These are phyloP conservation scores for Argya squamiceps DNA, from an alignment of 2,797 vertebrate genomes.

Conservation along the genomic window DNA sequence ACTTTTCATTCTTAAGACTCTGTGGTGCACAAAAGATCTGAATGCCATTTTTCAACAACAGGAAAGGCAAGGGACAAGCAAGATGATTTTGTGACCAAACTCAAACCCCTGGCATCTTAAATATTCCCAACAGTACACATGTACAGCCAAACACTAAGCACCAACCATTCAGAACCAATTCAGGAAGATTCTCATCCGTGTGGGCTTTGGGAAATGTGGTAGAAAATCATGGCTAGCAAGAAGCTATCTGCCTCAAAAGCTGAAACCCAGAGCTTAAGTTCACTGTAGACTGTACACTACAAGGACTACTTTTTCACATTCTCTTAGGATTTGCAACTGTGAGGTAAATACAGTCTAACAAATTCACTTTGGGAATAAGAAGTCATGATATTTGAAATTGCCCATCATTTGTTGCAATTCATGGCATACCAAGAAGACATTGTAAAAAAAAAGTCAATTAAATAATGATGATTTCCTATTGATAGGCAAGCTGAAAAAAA, in stretches of 20 bases:
- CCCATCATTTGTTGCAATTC: neutral
- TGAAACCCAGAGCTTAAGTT: neutral
- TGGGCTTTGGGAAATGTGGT: neutral
- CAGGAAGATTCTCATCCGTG: neutral
- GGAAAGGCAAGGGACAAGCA: neutral
- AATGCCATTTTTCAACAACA: neutral
- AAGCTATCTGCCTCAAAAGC: neutral
- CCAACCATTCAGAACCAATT: neutral
- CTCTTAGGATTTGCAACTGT: neutral
- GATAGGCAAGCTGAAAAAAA: neutral
- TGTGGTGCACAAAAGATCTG: neutral
- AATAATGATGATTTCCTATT: neutral
- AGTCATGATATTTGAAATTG: neutral
- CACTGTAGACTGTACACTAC: neutral
- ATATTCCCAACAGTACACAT: neutral
- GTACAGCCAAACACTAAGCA: neutral
- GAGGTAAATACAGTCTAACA: neutral
- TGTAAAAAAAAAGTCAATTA: neutral
- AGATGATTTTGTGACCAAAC: neutral
- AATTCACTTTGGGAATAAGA: neutral
- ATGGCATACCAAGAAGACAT: neutral
- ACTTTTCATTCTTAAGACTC: neutral
- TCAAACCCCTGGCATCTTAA: neutral
- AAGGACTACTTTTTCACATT: neutral
- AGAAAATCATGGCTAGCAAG: neutral